Conservation (phyloP, 1,140 invertebrate species). For the Telenomus remus region DNA sequence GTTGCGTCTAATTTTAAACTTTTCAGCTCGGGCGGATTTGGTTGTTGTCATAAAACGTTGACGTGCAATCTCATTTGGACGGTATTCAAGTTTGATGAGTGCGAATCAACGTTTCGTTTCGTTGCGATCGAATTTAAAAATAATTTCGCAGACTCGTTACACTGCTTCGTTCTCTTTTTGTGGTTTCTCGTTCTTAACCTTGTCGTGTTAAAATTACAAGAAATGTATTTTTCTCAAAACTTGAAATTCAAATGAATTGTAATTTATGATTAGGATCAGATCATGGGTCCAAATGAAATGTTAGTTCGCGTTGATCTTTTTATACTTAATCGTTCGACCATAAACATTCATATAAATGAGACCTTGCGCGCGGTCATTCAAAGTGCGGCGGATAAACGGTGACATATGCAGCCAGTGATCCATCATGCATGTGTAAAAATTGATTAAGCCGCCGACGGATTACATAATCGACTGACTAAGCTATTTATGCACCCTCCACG, state of each 20-base stretch:
- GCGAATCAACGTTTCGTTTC: slow-evolving; percentile 14
- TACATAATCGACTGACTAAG: slow-evolving; percentile 45
- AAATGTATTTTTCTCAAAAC: too few relatives aligned
- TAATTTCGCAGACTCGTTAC: neutral
- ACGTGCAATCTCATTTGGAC: slow-evolving; percentile 30
- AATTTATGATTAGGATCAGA: too few relatives aligned
- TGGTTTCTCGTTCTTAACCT: too few relatives aligned
- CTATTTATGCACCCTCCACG: slow-evolving; percentile 51
- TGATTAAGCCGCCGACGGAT: slow-evolving; percentile 50
- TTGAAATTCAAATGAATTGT: too few relatives aligned
- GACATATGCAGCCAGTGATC: slow-evolving; percentile 35
- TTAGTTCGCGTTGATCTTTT: too few relatives aligned
- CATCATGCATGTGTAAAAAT: slow-evolving; percentile 51
- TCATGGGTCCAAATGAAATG: too few relatives aligned
- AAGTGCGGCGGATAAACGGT: slow-evolving; percentile 37
- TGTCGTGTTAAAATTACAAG: too few relatives aligned
- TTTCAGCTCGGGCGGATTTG: neutral
- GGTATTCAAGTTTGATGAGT: slow-evolving; percentile 33
- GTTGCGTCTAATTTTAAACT: slow-evolving; percentile 16
- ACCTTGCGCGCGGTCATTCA: slow-evolving; percentile 40
- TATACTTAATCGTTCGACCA: slow-evolving; percentile 24
- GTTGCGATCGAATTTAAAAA: slow-evolving; percentile 11
- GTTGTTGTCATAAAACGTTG: slow-evolving; percentile 28
- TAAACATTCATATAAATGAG: slow-evolving; percentile 43
- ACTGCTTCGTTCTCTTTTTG: too few relatives aligned